Conservation (phyloP, 2,113 vertebrate species). For the Scatophagus argus region DNA sequence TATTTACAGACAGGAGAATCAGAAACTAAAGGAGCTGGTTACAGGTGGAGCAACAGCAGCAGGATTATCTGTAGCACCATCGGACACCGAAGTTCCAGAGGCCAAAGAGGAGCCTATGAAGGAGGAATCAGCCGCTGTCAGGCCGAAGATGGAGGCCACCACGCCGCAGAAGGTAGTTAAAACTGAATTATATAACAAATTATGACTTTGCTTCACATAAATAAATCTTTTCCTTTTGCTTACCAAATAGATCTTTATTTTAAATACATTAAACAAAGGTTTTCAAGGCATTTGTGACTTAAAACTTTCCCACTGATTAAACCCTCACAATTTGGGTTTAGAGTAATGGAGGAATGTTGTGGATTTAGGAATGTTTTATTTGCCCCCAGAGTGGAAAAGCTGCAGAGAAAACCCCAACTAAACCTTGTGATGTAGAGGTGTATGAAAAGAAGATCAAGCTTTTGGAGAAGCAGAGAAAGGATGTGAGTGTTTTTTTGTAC, state of each 20-base stretch:
- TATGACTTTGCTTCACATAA: not conserved
- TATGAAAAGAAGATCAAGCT: slow-evolving; percentile 96
- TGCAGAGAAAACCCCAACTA: slow-evolving; percentile 81
- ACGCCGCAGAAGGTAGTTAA: slow-evolving; percentile 88
- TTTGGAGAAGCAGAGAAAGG: slow-evolving; percentile 96
- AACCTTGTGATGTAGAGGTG: slow-evolving; percentile 82
- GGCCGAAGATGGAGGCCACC: slow-evolving; percentile 80
- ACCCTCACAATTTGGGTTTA: not conserved
- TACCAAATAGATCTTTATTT: not conserved
- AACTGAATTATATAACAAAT: not conserved
- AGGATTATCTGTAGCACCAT: slow-evolving; percentile 54
- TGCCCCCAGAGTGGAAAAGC: slow-evolving; percentile 80
- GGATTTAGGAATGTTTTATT: slow-evolving; percentile 54
- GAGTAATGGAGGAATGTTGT: slow-evolving; percentile 26
- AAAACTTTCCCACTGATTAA: not conserved
- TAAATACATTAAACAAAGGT: not conserved
- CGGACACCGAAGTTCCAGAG: slow-evolving; percentile 74
- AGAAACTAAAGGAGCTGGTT: slow-evolving; percentile 92
- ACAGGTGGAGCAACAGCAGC: slow-evolving; percentile 71
- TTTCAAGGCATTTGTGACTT: not conserved
- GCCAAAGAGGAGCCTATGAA: slow-evolving; percentile 78
- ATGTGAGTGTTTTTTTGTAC: slow-evolving; percentile 85
- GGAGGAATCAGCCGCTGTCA: slow-evolving; percentile 70
- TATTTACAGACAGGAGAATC: slow-evolving; percentile 89
- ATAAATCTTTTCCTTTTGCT: not conserved